Percentiles rank a stretch among this genome's conserved stretches.
Conservation (phyloP, 2,797 vertebrate species). For the Mus minutoides region DNA sequence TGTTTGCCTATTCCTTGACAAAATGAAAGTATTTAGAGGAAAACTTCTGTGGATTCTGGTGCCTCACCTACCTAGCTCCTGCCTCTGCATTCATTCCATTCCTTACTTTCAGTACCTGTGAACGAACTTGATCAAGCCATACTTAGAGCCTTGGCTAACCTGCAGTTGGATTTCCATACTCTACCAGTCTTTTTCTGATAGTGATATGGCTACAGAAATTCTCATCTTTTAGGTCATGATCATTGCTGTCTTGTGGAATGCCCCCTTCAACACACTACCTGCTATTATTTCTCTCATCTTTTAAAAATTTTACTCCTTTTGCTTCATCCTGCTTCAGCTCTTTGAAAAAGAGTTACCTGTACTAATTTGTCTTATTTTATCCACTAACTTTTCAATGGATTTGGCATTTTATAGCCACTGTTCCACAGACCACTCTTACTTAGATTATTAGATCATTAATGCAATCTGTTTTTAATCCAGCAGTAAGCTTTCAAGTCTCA, state of each 20-base stretch:
- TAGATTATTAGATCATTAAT: background rate
- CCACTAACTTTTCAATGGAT: background rate
- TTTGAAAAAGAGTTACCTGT: background rate
- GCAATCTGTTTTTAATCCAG: background rate
- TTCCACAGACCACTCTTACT: background rate
- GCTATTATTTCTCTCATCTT: background rate
- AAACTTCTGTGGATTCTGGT: background rate
- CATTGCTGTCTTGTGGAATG: background rate
- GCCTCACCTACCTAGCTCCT: background rate
- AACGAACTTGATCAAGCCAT: background rate
- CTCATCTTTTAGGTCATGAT: background rate
- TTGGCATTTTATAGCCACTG: background rate
- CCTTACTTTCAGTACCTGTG: background rate
- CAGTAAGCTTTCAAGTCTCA: background rate
- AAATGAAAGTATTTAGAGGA: background rate
- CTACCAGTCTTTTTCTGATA: background rate
- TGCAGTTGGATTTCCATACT: background rate
- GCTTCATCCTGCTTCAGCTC: background rate
- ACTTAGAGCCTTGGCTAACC: background rate
- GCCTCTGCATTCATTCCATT: background rate
- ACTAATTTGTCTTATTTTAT: background rate
- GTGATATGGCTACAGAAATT: background rate
- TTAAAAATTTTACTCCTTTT: background rate
- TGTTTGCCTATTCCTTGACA: constrained; percentile 1
- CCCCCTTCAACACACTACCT: background rate